Conservation (phyloP, 2,797 vertebrate species). For the Iguana delicatissima region DNA sequence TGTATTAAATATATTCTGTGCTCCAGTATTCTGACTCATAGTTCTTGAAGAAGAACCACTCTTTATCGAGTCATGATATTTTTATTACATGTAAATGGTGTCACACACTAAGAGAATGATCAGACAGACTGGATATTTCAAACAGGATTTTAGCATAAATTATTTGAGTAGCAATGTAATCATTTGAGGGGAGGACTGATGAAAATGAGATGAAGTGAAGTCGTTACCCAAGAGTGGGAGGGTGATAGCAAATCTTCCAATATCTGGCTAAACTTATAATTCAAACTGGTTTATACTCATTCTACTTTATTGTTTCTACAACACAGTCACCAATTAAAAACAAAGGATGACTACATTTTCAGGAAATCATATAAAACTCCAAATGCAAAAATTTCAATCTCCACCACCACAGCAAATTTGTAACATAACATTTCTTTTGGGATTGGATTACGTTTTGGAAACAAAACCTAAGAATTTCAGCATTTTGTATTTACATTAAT, state of each 20-base stretch:
- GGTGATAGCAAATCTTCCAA: background rate
- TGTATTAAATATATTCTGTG: background rate
- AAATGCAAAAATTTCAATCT: background rate
- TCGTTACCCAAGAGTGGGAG: background rate
- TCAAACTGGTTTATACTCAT: background rate
- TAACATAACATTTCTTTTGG: no score
- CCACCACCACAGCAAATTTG: background rate
- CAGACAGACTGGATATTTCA: conserved; percentile 19
- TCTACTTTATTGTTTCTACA: background rate
- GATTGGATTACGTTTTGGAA: background rate
- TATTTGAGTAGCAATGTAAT: conserved; percentile 42
- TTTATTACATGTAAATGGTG: conserved; percentile 23
- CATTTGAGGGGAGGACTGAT: conserved; percentile 30
- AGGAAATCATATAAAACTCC: background rate
- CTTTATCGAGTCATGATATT: background rate
- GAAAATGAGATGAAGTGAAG: conserved; percentile 24
- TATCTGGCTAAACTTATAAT: background rate
- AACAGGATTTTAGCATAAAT: conserved; percentile 34
- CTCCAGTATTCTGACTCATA: background rate
- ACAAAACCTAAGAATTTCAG: background rate
- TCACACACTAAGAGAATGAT: conserved; percentile 2
- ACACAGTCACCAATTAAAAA: background rate
- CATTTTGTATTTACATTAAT: background rate
- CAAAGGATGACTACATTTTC: background rate
- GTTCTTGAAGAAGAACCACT: background rate